Evolutionary conservation across 2,888 invertebrate species (phyloP).

Genomic region (Amphipyra tragopoginis): DNA sequence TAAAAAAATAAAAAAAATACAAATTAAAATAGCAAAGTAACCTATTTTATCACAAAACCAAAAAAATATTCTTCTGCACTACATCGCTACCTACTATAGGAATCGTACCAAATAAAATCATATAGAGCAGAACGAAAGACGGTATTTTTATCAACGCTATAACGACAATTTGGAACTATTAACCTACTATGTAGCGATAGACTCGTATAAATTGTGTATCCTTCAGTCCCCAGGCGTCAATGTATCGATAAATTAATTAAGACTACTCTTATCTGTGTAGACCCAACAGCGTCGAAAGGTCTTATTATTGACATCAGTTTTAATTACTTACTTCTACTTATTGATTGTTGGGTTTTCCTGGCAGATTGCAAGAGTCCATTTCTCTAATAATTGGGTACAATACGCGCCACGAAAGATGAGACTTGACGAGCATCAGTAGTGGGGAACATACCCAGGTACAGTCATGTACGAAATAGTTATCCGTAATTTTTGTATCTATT

Average conservation of each 20-base stretch:
- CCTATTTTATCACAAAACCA: no score
- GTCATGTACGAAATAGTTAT: no score
- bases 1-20: no score
- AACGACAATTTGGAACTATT: constrained; percentile 47
- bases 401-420: no score
- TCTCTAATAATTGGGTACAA: no score
- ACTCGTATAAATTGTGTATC: constrained; percentile 62
- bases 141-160: constrained; percentile 32
- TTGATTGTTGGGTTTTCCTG: constrained; percentile 1
- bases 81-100: no score
- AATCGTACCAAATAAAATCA: constrained; percentile 4
- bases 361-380: no score
- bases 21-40: no score
- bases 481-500: no score
- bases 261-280: constrained; percentile 52
- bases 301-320: constrained; percentile 7
- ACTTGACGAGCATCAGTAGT: no score
- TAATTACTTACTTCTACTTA: constrained; percentile 13
- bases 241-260: constrained; percentile 74
- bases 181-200: constrained; percentile 54
- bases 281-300: constrained; percentile 2
- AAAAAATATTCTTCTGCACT: no score
- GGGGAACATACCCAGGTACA: no score
- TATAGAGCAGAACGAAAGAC: constrained; percentile 22
- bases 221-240: constrained; percentile 60